Evolutionary conservation across 2,888 invertebrate genomes (phyloP).

Genomic region (Tipula confusa): DNA sequence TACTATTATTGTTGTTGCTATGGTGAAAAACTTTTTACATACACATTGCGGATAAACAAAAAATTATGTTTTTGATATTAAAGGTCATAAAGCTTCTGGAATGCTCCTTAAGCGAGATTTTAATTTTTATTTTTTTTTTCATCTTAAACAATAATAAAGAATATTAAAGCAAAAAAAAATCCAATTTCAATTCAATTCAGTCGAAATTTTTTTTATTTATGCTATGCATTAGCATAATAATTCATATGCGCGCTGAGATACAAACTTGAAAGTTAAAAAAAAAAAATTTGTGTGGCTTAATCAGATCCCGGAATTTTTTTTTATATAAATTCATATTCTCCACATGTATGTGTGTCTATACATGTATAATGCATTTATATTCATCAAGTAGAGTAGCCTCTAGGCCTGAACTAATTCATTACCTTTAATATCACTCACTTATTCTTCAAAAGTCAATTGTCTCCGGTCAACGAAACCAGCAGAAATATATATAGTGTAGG

Average conservation of each 20-base stretch:
- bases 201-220: background rate
- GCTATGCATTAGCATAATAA: background rate
- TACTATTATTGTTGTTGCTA: background rate
- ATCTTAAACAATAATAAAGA: background rate
- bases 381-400: background rate
- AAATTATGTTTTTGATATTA: background rate
- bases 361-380: too few species aligned
- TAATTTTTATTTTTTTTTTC: background rate
- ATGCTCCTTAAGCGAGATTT: background rate
- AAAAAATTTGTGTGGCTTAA: background rate
- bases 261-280: background rate
- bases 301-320: background rate
- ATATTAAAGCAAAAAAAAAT: background rate
- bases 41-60: background rate
- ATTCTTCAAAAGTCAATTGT: too few species aligned
- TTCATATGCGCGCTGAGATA: background rate
- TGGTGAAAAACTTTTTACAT: background rate
- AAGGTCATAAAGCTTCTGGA: constrained; percentile 25
- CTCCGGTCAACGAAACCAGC: too few species aligned
- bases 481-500: too few species aligned
- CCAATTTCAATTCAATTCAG: background rate
- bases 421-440: background rate
- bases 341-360: too few species aligned
- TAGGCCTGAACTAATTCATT: background rate
- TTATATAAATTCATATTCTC: background rate